Conservation (phyloP, 2,888 invertebrate genomes). For the Eledone cirrhosa region DNA sequence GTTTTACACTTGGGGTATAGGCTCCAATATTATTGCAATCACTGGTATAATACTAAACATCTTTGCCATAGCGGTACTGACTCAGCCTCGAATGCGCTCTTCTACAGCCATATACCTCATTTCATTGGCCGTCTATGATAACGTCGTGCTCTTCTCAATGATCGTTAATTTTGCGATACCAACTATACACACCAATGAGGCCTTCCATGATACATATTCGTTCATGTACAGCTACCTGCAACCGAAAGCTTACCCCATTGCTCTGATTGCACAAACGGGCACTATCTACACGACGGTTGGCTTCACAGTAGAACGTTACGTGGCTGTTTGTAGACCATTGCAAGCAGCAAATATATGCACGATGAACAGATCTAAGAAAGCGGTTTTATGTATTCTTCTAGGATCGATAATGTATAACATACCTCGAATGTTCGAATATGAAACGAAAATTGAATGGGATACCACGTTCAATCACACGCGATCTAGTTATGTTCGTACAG, state of each 20-base stretch:
- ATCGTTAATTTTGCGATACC: constrained; percentile 60
- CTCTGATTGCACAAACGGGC: constrained; percentile 88
- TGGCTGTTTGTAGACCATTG: constrained; percentile 80
- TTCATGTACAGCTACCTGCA: constrained; percentile 79
- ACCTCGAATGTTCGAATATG: constrained; percentile 72
- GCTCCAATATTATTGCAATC: constrained; percentile 90
- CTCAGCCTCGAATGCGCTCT: constrained; percentile 86
- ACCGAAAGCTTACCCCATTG: constrained; percentile 79
- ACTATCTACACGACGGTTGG: constrained; percentile 85
- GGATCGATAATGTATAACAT: constrained; percentile 89
- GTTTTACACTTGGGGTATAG: constrained; percentile 82
- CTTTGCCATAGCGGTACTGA: constrained; percentile 62
- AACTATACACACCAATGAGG: constrained; percentile 70
- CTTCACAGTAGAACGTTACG: constrained; percentile 85
- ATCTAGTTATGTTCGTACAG: constrained; percentile 45
- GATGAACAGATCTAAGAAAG: constrained; percentile 83
- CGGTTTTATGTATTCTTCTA: constrained; percentile 82
- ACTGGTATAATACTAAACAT: constrained; percentile 69
- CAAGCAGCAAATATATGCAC: constrained; percentile 90
- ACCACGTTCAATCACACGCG: constrained; percentile 42
- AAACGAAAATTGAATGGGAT: constrained; percentile 37
- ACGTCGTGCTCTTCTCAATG: constrained; percentile 79
- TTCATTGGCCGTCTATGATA: constrained; percentile 93
- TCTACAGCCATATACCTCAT: constrained; percentile 94
- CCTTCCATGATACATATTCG: constrained; percentile 82